phyloP scores from a whole-genome alignment of 2,797 vertebrate genomes.

The Periparus ater region DNA sequence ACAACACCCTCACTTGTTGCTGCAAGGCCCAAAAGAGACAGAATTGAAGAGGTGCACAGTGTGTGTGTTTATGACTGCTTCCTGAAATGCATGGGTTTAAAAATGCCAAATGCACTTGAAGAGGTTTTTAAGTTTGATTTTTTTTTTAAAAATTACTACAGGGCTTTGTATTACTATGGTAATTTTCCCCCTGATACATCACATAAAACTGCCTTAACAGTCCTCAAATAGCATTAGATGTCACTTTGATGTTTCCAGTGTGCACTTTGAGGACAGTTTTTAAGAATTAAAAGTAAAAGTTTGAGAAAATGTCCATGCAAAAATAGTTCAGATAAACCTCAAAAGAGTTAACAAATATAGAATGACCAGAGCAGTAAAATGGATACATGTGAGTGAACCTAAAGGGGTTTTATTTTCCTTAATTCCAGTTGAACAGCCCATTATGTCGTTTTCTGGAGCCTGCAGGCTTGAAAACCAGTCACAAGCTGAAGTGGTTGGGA shows the following conservation, averaged over 20 bases:
- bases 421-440: slow-evolving; percentile 40
- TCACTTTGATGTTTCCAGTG: neutral
- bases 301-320: neutral
- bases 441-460: slow-evolving; percentile 40
- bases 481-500: slow-evolving; percentile 10
- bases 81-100: neutral
- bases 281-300: slow-evolving; percentile 22
- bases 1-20: fast-evolving
- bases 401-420: slow-evolving; percentile 40
- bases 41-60: neutral
- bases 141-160: neutral
- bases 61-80: neutral
- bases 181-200: neutral
- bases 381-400: slow-evolving; percentile 34
- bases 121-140: neutral
- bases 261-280: neutral
- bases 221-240: neutral
- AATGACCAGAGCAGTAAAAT: slow-evolving; percentile 20
- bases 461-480: slow-evolving; percentile 18
- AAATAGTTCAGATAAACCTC: slow-evolving; percentile 41
- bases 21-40: neutral
- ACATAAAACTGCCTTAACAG: neutral
- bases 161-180: neutral
- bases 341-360: slow-evolving; percentile 22
- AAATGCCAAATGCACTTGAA: neutral